Base-by-base conservation (phyloP, 2,797 vertebrate species). In the Platalea minor region DNA sequence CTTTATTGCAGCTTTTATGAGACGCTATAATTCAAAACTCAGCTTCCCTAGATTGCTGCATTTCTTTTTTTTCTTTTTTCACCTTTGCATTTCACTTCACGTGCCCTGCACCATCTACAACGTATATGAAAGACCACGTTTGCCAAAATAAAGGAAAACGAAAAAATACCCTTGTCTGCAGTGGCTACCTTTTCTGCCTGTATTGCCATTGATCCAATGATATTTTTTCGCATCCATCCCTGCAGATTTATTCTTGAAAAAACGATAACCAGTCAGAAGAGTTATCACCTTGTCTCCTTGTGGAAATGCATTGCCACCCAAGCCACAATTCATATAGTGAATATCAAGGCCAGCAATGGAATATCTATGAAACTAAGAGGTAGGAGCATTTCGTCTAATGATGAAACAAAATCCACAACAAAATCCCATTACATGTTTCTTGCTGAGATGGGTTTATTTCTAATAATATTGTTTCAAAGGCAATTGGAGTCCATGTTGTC, bases 1-100 rank as follows among this genome's bases (percentile, higher is more conserved):
- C 65, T 91, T 96, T 95, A 96, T 9, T 93, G 87, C 79, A 88
- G 76, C 43, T 96, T 96, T 96, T 96, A 96, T 33, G 82, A 91
- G 57, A 60, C 26, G 25, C 91, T 59, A 39, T 91, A 96, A 94
- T 89, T 94, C 91, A 94, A 83, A 92, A 78, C 63, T 83, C 57
- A 57, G 11, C 91, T 93, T 89, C 50, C 23, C 31, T 61, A 53
- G 65, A 75, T 50, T 81, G 65, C 51, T 78, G 59, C 6, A 2
- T 26, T 26, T 18, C 35, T 35, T 19, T 63, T 56, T 91, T 75
- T 73, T 68, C 51, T 43, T 50, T 35, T 76, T 91, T 78, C 59
- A 89, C 33, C 59, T 96, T 89, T 95, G 82, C 87, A 81, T 95
- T 96, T 96, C 73, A 56, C 54, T 83, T 78, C 65, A 45, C 3